Base-by-base conservation (phyloP, 2,888 invertebrate genomes). In the Drosophila rellima region DNA sequence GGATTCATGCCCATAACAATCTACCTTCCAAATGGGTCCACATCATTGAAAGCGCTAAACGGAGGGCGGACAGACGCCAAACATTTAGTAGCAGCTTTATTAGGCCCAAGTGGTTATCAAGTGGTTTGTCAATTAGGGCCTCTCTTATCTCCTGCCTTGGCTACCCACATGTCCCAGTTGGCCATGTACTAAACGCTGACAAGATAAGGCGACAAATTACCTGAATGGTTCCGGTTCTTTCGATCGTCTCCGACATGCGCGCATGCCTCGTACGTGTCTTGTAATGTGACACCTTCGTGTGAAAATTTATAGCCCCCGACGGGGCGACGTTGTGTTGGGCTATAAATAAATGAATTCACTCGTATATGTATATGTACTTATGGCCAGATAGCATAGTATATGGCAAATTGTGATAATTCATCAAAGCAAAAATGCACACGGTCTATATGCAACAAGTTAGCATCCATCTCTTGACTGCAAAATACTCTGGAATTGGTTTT, bases 191-290 rank as follows among this genome's bases (percentile, higher is more conserved):
- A 75, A 89, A 88, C 70, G 84, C 77, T 75, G 77, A 84, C 82
- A 83, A 80, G 90, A 89, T 90, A 90, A 89, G 82, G 82, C 88
- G 85, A 83, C 83, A 88, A 88, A 88, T 83, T 83, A 70, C 68
- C 72, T 66, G 64, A 72, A 55, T 57, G 71, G 81, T 85, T 83
- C 84, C 87, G 82, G 82, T 71, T 35, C 26, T 47, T 54, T 33
- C 50, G 40, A 23, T 51, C 55, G 51, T 37, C 47, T 42, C 37
- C 40, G 50, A 45, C 77, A 64, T 74, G 60, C 62, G 47, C 57
- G 39, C 55, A 54, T 62, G 26, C 39, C 26, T 18, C 40, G 64
- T 74, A 78, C 65, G 79, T 74, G 80, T 74, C 73, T 71, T 70
- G 89, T 84, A 87, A 86, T 74, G 78, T 80, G 86, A 87, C 86